These are phyloP conservation scores for Acanthurus leucopareius DNA, from an alignment of 2,797 vertebrate genomes.

Conservation along the genomic window DNA sequence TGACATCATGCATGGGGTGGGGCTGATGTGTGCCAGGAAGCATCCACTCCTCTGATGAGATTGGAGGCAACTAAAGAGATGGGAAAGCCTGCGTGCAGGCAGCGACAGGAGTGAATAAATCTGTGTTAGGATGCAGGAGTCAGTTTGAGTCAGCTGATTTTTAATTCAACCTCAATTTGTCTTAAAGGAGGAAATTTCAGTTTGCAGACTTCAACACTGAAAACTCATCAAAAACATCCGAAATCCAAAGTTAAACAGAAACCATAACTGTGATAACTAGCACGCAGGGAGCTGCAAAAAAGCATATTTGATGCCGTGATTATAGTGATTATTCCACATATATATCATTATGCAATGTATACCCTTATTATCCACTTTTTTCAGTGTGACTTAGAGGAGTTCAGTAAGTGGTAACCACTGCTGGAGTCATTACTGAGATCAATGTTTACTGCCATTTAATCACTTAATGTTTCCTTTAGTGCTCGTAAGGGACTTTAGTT, in stretches of 20 bases:
- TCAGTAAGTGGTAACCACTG: background rate
- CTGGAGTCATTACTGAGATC: background rate
- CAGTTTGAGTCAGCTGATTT: background rate
- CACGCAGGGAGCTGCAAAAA: background rate
- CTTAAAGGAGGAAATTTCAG: background rate
- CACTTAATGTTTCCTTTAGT: background rate
- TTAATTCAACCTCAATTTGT: constrained; percentile 5
- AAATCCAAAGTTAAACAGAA: background rate
- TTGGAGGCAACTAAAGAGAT: constrained; percentile 15
- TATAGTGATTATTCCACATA: background rate
- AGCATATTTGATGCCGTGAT: background rate
- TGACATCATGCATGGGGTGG: constrained; percentile 60
- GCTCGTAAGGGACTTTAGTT: too few relatives aligned
- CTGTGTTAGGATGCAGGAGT: background rate
- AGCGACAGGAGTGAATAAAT: background rate
- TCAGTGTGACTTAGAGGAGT: background rate
- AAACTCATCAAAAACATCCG: background rate
- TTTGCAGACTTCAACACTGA: background rate
- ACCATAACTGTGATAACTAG: background rate
- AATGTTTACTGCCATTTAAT: background rate
- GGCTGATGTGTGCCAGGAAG: constrained; percentile 41
- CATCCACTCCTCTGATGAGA: constrained; percentile 27
- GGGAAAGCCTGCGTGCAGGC: background rate
- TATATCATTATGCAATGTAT: background rate
- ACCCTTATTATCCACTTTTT: background rate